phyloP scores from a whole-genome alignment of 2,797 vertebrate genomes.

The Ctenopoma kingsleyae region DNA sequence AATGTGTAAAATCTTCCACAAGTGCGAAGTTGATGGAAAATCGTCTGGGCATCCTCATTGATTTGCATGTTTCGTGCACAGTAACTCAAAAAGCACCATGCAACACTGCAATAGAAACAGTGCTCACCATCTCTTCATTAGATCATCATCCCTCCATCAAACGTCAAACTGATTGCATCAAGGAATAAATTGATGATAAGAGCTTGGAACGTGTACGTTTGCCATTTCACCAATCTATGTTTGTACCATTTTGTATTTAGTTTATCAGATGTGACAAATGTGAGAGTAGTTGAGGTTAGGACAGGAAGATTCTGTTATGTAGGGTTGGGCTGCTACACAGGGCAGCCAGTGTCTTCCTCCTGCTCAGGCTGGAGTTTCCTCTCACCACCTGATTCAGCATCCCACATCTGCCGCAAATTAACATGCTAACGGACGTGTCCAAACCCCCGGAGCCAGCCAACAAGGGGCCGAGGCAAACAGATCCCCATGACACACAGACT shows the following conservation, averaged over 20 bases:
- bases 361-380: constrained; percentile 49
- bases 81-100: neutral
- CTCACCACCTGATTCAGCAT: constrained; percentile 72
- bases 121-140: neutral
- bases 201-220: neutral
- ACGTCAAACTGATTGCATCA: neutral
- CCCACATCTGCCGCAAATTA: constrained; percentile 69
- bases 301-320: constrained; percentile 28
- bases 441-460: constrained; percentile 59
- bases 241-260: neutral
- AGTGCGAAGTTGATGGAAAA: neutral
- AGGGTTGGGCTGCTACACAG: constrained; percentile 43
- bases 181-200: too few species aligned
- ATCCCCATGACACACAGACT: constrained; percentile 70
- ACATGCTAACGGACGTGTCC: constrained; percentile 49
- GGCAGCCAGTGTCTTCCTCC: constrained; percentile 62
- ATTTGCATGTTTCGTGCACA: neutral
- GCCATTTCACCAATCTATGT: neutral
- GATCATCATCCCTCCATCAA: too few species aligned
- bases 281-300: neutral
- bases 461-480: constrained; percentile 65
- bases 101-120: too few species aligned
- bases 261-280: constrained; percentile 33
- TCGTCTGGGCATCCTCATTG: neutral
- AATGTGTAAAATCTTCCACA: constrained; percentile 21